Conservation (phyloP, 2,113 vertebrate genomes). For the Burhinus bistriatus region DNA sequence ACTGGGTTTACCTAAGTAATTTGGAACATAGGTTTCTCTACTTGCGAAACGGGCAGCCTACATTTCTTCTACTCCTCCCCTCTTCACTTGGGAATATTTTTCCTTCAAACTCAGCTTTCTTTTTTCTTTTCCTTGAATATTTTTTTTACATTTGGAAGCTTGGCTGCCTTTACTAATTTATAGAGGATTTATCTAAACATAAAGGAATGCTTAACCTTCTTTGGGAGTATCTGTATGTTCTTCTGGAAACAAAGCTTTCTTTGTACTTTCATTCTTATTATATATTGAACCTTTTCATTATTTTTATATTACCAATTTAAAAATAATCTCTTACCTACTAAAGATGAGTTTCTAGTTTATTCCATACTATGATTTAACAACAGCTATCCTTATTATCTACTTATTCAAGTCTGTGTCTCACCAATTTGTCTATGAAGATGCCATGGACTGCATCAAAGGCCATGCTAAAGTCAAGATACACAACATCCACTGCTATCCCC, state of each 20-base stretch:
- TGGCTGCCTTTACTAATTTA: neutral
- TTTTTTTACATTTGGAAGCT: neutral
- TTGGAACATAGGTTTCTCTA: neutral
- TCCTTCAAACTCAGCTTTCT: neutral
- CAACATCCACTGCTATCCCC: neutral
- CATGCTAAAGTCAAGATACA: neutral
- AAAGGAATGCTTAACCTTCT: neutral
- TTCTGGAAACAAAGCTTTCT: neutral
- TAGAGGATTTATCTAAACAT: neutral
- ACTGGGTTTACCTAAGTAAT: neutral
- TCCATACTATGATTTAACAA: neutral
- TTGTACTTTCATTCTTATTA: neutral
- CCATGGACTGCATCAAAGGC: neutral
- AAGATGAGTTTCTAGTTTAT: neutral
- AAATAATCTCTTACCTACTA: neutral
- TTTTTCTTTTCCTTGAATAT: neutral
- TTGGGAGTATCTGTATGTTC: neutral
- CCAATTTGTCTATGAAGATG: neutral
- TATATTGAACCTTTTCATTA: neutral
- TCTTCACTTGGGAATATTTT: neutral
- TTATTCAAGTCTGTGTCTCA: neutral
- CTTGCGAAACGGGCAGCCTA: neutral
- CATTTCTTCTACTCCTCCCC: neutral
- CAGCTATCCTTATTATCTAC: neutral
- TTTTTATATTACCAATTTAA: neutral